Base-by-base conservation (phyloP, 2,888 invertebrate species). In the Acanthopleura granulata region DNA sequence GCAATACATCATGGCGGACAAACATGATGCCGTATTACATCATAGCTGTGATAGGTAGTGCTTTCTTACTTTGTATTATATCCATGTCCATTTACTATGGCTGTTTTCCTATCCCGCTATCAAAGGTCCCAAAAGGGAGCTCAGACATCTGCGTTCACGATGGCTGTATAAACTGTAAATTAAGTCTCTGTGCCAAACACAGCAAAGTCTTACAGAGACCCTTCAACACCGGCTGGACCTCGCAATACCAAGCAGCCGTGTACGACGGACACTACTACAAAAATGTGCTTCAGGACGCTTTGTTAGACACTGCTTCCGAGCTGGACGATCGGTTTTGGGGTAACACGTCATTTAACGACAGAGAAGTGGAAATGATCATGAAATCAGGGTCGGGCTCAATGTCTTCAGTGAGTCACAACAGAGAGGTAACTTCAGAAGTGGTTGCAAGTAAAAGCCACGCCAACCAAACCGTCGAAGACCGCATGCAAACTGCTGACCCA, bases 101-200 rank as follows among this genome's bases (percentile, higher is more conserved):
- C 86, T 96, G 94, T 90, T 97, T 96, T 90, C 96, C 96, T 88
- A 95, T 96, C 30, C 75, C 77, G 15, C 66, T 79, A 6, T 76
- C 80, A 22, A 74, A 75, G 27, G 51, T 80, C 12, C 74, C 78
- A n/a, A 75, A 78, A 15, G 76, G 79, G 11, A 80, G 79, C 18
- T 79, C 79, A 62, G 75, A 80, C 49, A 73, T 79, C 12, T 80
- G 80, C 76, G 79, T 82, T 66, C 77, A 78, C 12, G 79, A 81
- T 25, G 76, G 77, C 11, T 86, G 86, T 73, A 84, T 85, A 18
- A 84, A 85, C 72, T 86, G 86, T 74, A 83, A 79, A 75, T 78
- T 83, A 0, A 83, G 84, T 70, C 74, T 84, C 16, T 84, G 85
- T 77, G 81, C 80, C n/a, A 83, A 83, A 62, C 85, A 85, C 73